These are phyloP conservation scores for Loriculus beryllinus DNA, from an alignment of 2,797 vertebrate species.

Conservation along the genomic window DNA sequence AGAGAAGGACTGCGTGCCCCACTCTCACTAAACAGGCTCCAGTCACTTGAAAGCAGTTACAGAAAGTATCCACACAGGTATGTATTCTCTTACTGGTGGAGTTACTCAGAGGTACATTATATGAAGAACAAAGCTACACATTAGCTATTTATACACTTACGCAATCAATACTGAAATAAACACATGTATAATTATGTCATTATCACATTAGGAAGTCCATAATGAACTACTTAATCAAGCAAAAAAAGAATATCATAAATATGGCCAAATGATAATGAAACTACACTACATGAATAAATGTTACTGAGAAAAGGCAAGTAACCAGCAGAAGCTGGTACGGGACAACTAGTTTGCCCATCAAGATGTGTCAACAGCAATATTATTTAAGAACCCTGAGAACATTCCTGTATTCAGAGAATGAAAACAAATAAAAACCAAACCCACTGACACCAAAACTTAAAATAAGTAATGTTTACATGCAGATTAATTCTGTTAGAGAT, in stretches of 20 bases:
- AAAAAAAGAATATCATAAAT: conserved; percentile 9
- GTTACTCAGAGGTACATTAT: not conserved
- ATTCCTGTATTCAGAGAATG: not conserved
- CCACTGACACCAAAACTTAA: not conserved
- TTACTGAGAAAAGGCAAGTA: not conserved
- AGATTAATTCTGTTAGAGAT: not conserved
- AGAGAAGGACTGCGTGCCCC: conserved; percentile 12
- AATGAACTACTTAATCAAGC: not conserved
- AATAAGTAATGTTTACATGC: not conserved
- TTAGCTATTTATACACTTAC: conserved; percentile 6
- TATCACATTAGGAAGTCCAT: conserved; percentile 11
- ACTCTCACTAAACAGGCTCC: conserved; percentile 26
- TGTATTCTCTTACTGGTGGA: not conserved
- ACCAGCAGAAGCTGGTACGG: not conserved
- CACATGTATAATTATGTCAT: not conserved
- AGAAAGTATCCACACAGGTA: not conserved
- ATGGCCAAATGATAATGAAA: not conserved
- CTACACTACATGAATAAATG: not conserved
- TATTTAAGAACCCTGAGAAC: not conserved
- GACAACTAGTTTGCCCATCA: not conserved
- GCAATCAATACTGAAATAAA: conserved; percentile 38
- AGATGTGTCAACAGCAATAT: not conserved
- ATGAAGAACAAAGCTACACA: conserved; percentile 13
- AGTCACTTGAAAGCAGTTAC: conserved; percentile 40
- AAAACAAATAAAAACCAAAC: not conserved